Evolutionary conservation across 23 tunicate species (phyloP), one percentile per base, ranked within the genome.

Genomic region (Botrylloides violaceus): DNA sequence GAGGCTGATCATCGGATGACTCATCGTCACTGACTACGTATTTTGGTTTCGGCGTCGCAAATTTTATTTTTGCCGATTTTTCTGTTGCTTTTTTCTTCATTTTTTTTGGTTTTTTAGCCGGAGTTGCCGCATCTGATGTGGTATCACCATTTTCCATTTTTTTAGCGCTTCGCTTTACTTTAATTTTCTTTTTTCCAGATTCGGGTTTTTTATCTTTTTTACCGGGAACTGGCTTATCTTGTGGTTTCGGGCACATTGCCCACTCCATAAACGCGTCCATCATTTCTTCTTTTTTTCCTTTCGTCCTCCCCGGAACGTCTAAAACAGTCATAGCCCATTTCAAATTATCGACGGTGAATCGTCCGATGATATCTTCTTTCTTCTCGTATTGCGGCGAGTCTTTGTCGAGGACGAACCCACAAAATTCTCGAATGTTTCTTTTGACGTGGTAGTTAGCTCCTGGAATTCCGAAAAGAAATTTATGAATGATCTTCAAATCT

Each of bases 291-390:
- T 86, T 86, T 20, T 76, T 87, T 49, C 74, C 74, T 29, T 63
- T 71, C 30, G 33, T 57, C 7, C 12, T 31, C 35, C 35, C 59
- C 7, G 73, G 72, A 36, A 80, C 70, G 53, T 87, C 95, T 30
- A 81, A 76, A 7, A 87, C 95, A 28, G 62, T 71, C 31, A 81
- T 24, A 2, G 95, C 82, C 95, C 95, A 87, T 56, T 87, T 87
- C 31, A 87, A 58, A 64, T 87, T 87, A 62, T 76, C 86, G 56
- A 81, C 49, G 5, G 95, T 87, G 48, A 87, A 87, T 49, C 86
- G 80, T 9, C 95, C 95, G 19, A 87, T 26, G 56, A 77, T 80
- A 2, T 87, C 95, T 76, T 87, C 95, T 64, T 87, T 87, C 49
- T 87, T 87, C 56, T 87, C 86, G 61, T 61, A 87, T 62, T 87